These are phyloP conservation scores for Ophion slaviceki DNA, from an alignment of 2,888 invertebrate species.

Conservation along the genomic window DNA sequence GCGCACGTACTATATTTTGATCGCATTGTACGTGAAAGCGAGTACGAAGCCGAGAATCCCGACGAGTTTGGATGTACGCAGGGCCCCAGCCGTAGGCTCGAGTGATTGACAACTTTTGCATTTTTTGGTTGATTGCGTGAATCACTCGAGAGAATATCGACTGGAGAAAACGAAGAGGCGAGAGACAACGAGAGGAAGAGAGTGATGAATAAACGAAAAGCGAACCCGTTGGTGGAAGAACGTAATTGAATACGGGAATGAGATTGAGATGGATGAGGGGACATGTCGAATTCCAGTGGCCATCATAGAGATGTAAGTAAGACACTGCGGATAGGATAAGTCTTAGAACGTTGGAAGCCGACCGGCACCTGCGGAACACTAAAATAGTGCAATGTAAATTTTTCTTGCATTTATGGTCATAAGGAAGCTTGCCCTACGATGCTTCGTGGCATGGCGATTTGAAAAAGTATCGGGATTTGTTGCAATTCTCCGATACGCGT, in stretches of 20 bases:
- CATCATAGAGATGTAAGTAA: not conserved
- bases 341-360: not conserved
- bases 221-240: not conserved
- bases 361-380: not conserved
- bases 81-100: conserved; percentile 12
- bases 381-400: not conserved
- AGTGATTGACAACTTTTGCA: conserved; percentile 64
- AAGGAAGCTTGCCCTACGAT: not conserved
- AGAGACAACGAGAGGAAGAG: not conserved
- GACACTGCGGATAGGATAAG: not conserved
- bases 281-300: not conserved
- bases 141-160: conserved; percentile 41
- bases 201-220: conserved; percentile 1
- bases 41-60: conserved; percentile 9
- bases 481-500: not conserved
- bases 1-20: conserved; percentile 9
- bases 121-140: conserved; percentile 64
- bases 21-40: conserved; percentile 14
- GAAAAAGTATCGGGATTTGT: not conserved
- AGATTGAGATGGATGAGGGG: not conserved
- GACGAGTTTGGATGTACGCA: conserved; percentile 20
- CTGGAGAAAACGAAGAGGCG: not conserved
- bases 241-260: not conserved
- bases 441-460: not conserved
- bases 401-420: not conserved